Evolutionary conservation across 2,797 vertebrate genomes (phyloP), one percentile per base, ranked within the genome.

Genomic region (Hydrolagus colliei): DNA sequence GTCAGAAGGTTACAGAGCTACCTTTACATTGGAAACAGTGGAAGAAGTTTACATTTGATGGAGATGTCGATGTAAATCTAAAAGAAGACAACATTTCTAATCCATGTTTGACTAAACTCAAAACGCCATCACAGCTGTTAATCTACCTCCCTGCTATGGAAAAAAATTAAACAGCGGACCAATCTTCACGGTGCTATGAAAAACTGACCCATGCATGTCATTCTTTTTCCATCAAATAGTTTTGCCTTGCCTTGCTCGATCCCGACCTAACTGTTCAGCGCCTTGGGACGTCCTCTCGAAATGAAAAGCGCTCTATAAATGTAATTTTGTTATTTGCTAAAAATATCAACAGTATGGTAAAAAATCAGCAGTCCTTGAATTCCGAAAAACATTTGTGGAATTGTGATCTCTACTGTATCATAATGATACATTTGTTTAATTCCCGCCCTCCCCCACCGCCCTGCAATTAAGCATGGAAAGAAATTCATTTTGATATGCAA

Each of bases 1-100:
- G 89, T 88, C 91, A 90, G 88, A 88, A 86, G 65, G 89, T 77
- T 0, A 71, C 85, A 87, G 87, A 89, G 89, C 86, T 73, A 79
- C 87, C 72, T 87, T 59, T 86, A 86, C 88, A 85, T 77, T 75
- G 86, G 87, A 88, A 89, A 89, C 72, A 61, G 27, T 78, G 84
- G 41, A 77, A 86, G 73, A 63, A 67, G 77, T 80, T 79, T 73
- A 86, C 86, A 68, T 82, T 84, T 73, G 65, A 13, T 68, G 79
- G 10, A 84, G 79, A 63, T 84, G 79, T 84, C 79, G 68, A 35
- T 67, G 27, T 80, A 16, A 84, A 41, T 71, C 32, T 71, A 84
- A 52, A 82, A 63, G 62, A 7, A 68, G 62, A 16, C 63, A 82
- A 67, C 62, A 82, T 82, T 84, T 84, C 7, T 35, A 68, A n/a